Evolutionary conservation across 2,888 invertebrate species (phyloP), one percentile per base, ranked within the genome.

Genomic region (Lithosia quadra): DNA sequence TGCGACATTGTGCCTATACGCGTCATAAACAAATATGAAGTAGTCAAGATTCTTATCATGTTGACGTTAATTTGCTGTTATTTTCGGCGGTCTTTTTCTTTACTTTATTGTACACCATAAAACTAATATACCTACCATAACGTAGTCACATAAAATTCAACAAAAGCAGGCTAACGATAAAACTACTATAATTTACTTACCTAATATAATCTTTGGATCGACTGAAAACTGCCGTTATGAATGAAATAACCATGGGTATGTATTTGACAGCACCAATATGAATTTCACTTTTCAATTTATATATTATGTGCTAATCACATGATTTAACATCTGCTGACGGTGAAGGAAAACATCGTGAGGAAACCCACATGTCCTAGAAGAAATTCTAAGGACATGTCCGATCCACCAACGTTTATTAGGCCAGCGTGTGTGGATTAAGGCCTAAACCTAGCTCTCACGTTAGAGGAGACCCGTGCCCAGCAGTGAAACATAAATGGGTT

Each of bases 11-110:
- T 24, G 60, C 24, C 39, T 39, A 39, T 24, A 60, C 36, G 10
- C 24, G 22, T n/a, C 39, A 60, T 60, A 39, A 60, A 39, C 39
- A 49, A 49, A 49, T 49, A n/a, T 49, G n/a, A 39, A 60, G 22
- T 33, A 21, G 60, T 39, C 60, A 60, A 60, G 60, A 60, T 60
- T 39, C 39, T 18, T 60, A 60, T 60, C 60, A 22, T 4, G 39
- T 39, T 24, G 60, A 60, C 18, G 60, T 39, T 60, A 60, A 60
- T 60, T 60, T 60, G 36, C 60, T 60, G 9, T 60, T 39, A 60
- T 60, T 60, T 60, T 60, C 18, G n/a, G 9, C 49, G 43, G 15
- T 60, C 22, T 24, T 49, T 49, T 49, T n/a, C n/a, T 49, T 49
- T 49, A n/a, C 49, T 49, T 49, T 49, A 49, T 49, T 49, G 9